Conservation (phyloP, 2,797 vertebrate species). For the Pipistrellus nathusii region DNA sequence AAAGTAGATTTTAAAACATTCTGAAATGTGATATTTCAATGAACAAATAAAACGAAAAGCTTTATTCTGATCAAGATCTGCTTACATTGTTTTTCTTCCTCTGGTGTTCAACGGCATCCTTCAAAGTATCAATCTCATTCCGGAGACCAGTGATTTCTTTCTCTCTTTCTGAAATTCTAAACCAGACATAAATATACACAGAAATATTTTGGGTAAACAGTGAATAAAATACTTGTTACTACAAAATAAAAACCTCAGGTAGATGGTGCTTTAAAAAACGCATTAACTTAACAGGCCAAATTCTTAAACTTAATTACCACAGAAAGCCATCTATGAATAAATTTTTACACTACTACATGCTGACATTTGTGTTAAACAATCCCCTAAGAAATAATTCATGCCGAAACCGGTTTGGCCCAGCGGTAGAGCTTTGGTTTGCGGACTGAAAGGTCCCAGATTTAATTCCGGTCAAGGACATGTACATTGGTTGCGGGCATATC, state of each 20-base stretch:
- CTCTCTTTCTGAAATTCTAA: constrained; percentile 94
- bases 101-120: constrained; percentile 94
- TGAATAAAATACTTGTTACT: constrained; percentile 46
- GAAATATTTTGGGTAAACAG: constrained; percentile 47
- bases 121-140: constrained; percentile 91
- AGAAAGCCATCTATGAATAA: constrained; percentile 12
- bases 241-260: constrained; percentile 44
- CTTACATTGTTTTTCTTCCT: constrained; percentile 99
- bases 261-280: constrained; percentile 27
- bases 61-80: constrained; percentile 71
- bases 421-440: no score
- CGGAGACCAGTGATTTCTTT: constrained; percentile 90
- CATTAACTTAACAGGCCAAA: constrained; percentile 31
- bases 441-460: no score
- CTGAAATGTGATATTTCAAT: constrained; percentile 17
- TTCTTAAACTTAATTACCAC: neutral
- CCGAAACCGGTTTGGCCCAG: no score
- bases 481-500: no score
- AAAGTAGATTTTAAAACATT: constrained; percentile 13
- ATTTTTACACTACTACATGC: neutral
- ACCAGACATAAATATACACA: constrained; percentile 64
- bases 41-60: constrained; percentile 30
- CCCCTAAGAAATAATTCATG: neutral
- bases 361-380: constrained; percentile 33
- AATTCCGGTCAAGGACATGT: no score